Conservation (phyloP, 2,888 invertebrate genomes). For the Epinotia ramella region DNA sequence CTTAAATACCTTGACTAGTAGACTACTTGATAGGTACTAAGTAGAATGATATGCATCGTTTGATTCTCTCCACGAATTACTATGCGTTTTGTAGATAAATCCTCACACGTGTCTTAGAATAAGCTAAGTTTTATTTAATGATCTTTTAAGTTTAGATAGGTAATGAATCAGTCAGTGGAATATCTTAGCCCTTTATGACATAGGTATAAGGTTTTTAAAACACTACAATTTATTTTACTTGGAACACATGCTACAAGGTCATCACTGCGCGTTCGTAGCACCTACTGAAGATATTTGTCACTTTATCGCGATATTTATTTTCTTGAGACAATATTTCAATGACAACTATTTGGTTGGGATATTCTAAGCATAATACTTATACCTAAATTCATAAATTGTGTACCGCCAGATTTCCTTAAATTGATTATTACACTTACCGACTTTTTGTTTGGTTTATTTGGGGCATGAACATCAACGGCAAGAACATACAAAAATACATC, state of each 20-base stretch:
- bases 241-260: constrained; percentile 5
- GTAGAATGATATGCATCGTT: not conserved
- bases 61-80: not conserved
- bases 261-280: constrained; percentile 23
- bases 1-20: too few relatives aligned
- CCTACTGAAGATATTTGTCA: constrained; percentile 38
- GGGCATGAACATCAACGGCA: too few relatives aligned
- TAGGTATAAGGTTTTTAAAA: not conserved
- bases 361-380: not conserved
- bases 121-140: constrained; percentile 18
- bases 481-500: too few relatives aligned
- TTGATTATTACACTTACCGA: too few relatives aligned
- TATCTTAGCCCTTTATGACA: not conserved
- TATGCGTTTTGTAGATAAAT: not conserved
- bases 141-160: not conserved
- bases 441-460: too few relatives aligned
- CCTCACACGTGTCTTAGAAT: not conserved
- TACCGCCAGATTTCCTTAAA: not conserved
- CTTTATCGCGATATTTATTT: constrained; percentile 37
- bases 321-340: constrained; percentile 11
- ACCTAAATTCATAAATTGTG: not conserved
- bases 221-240: not conserved
- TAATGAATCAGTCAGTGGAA: not conserved
- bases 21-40: too few relatives aligned
- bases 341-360: constrained; percentile 1